Evolutionary conservation across 2,113 vertebrate genomes (phyloP), one percentile per base, ranked within the genome.

Genomic region (Rhineura floridana): DNA sequence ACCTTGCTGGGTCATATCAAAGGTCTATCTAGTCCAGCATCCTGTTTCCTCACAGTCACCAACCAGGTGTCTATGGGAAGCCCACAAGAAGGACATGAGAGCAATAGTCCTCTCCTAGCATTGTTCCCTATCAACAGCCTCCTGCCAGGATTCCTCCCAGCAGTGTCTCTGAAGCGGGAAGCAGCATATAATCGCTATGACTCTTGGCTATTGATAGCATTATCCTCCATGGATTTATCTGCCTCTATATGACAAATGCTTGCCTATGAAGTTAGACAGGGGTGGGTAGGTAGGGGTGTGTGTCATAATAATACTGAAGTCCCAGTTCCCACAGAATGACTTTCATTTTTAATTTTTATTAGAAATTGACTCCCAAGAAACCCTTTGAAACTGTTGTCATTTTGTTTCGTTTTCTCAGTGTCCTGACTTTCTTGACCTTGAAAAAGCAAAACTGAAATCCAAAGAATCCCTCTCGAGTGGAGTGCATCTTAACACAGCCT

Each of bases 381-480:
- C 10, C 46, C 70, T 84, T 75, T 75, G 87, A 88, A 91, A 85
- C 63, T 13, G 79, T 78, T 72, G 67, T n/a, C 23, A 28, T 89
- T 42, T 88, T 87, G 4, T 88, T 96, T 95, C 88, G 77, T 94
- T 89, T 90, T 94, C 83, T 62, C 94, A 99, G 98, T 96, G 96
- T 93, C 95, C 97, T 88, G 98, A 97, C 95, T 96, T 97, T 94
- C 94, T 96, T 93, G 96, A 98, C 90, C 93, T 96, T 93, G 97
- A 98, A 95, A 98, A 97, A 93, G 92, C 96, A 0, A 96, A 96
- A 97, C 97, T 96, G 89, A 98, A 98, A 98, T 97, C 98, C 98
- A 99, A 98, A 98, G 98, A 99, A 96, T 97, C 97, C 33, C 88
- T 97, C 88, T 97, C 97, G 88, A 98, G 97, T 88, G 95, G 96